Evolutionary conservation across 2,113 vertebrate genomes (phyloP).

Genomic region (Oreotrochilus melanogaster): DNA sequence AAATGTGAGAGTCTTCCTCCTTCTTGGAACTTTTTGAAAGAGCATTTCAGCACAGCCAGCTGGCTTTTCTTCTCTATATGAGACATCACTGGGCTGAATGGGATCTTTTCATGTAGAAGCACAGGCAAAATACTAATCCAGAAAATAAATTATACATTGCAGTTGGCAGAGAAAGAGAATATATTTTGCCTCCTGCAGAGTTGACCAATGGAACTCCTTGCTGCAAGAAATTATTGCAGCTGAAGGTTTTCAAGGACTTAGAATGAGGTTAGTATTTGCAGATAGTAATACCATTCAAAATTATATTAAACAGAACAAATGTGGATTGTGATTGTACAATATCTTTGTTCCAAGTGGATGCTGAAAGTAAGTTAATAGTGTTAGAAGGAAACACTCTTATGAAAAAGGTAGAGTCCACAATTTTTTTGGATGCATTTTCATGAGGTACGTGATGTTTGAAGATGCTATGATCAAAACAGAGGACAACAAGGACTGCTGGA

Average conservation of each 20-base stretch:
- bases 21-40: conserved; percentile 67
- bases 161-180: conserved; percentile 38
- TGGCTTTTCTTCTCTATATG: conserved; percentile 55
- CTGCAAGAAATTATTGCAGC: conserved; percentile 32
- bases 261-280: not conserved
- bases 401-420: not conserved
- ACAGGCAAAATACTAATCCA: conserved; percentile 45
- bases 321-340: not conserved
- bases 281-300: not conserved
- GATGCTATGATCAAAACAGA: not conserved
- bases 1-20: conserved; percentile 76
- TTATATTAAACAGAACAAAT: not conserved
- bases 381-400: not conserved
- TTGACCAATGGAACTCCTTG: conserved; percentile 37
- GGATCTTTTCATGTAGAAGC: conserved; percentile 37
- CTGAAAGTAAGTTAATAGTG: not conserved
- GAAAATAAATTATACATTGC: conserved; percentile 60
- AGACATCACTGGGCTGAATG: conserved; percentile 36
- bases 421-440: not conserved
- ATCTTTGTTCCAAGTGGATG: not conserved
- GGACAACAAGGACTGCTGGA: not conserved
- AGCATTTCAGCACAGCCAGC: conserved; percentile 47
- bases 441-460: not conserved
- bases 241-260: conserved; percentile 2
- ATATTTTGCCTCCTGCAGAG: conserved; percentile 13